These are phyloP conservation scores for Myotis vivesi DNA, from an alignment of 2,797 vertebrate genomes.

Conservation along the genomic window DNA sequence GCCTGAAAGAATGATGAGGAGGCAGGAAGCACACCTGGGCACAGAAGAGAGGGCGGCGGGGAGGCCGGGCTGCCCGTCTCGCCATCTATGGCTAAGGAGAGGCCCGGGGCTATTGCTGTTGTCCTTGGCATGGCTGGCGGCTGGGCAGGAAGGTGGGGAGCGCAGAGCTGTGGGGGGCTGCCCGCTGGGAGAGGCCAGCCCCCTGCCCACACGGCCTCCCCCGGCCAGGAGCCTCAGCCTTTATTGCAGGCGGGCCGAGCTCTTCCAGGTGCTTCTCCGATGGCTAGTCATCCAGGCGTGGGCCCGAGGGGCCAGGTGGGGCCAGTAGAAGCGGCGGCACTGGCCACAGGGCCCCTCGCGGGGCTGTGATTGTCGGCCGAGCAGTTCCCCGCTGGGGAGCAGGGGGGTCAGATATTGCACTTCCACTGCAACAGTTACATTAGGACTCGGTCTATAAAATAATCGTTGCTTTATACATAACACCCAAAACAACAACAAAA, in stretches of 20 bases:
- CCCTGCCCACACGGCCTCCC: background rate
- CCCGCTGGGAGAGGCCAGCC: background rate
- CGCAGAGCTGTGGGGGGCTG: background rate
- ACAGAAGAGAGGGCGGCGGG: background rate
- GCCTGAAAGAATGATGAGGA: background rate
- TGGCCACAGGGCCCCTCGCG: constrained; percentile 30
- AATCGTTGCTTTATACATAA: constrained; percentile 85
- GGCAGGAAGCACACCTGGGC: constrained; percentile 58
- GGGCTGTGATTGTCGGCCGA: constrained; percentile 89
- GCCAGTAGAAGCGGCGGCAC: constrained; percentile 27
- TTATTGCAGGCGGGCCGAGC: constrained; percentile 83
- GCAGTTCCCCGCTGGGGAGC: constrained; percentile 12
- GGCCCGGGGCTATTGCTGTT: constrained; percentile 84
- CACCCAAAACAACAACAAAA: constrained; percentile 83
- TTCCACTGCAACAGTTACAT: constrained; percentile 86
- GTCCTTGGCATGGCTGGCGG: constrained; percentile 78
- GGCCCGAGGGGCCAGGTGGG: constrained; percentile 51
- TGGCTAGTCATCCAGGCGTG: constrained; percentile 68
- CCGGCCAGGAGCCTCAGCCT: background rate
- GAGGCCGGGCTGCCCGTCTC: constrained; percentile 56
- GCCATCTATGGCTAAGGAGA: constrained; percentile 66
- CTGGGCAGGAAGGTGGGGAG: background rate
- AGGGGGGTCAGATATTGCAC: constrained; percentile 88
- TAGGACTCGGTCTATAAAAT: constrained; percentile 89
- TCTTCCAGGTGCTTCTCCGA: constrained; percentile 69